These are phyloP conservation scores for Phortica variegata DNA, from an alignment of 1,140 invertebrate species.

Conservation along the genomic window DNA sequence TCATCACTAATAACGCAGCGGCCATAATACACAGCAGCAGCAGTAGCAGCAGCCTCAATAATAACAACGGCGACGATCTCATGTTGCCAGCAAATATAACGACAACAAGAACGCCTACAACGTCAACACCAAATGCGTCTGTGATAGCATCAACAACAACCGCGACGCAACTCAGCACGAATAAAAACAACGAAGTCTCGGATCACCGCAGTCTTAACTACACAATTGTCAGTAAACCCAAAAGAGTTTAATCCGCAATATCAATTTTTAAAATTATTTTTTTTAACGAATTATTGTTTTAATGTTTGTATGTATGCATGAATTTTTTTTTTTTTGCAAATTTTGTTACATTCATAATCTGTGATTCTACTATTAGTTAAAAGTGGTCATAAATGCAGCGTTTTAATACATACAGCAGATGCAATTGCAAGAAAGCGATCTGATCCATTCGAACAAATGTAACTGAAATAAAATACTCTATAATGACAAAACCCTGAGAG, in stretches of 20 bases:
- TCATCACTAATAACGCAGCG: not conserved
- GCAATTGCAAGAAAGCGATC: too few relatives aligned
- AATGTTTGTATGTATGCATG: not conserved
- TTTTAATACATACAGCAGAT: slow-evolving; percentile 3
- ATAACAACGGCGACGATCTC: slow-evolving; percentile 5
- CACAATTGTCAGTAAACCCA: slow-evolving; percentile 78
- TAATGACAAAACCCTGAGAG: too few relatives aligned
- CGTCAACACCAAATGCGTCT: slow-evolving; percentile 1
- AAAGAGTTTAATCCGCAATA: slow-evolving; percentile 76
- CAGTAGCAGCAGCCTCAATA: slow-evolving; percentile 4
- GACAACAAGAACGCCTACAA: slow-evolving; percentile 4
- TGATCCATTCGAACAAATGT: too few relatives aligned
- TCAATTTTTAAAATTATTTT: too few relatives aligned
- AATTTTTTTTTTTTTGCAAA: slow-evolving; percentile 12
- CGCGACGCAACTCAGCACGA: slow-evolving; percentile 21
- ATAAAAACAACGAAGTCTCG: slow-evolving; percentile 41
- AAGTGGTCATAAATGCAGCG: slow-evolving; percentile 1
- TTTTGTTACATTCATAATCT: slow-evolving; percentile 29
- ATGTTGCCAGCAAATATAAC: too few relatives aligned
- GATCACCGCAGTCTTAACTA: slow-evolving; percentile 72
- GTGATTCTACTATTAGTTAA: slow-evolving; percentile 39
- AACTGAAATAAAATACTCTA: too few relatives aligned
- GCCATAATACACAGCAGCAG: slow-evolving; percentile 10
- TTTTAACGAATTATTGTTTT: too few relatives aligned
- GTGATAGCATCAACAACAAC: slow-evolving; percentile 26